A percentile compares a stretch with the other conserved stretches of the same genome.
phyloP scores from a whole-genome alignment of 2,888 invertebrate species.

The Pocota personata region DNA sequence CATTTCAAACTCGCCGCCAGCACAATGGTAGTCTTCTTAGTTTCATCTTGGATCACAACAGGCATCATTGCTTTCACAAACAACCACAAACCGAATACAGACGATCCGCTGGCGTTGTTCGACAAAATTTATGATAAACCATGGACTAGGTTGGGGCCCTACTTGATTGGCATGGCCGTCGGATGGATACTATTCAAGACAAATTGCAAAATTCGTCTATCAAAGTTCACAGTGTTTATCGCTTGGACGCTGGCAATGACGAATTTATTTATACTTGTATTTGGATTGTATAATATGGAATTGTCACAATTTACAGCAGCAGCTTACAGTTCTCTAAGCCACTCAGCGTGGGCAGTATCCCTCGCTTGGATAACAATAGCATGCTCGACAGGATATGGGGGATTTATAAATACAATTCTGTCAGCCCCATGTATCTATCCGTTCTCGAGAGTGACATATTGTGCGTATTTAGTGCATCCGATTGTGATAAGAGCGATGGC shows the following conservation, averaged over 20 bases:
- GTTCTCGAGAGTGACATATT: slow-evolving; percentile 93
- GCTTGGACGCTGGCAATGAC: slow-evolving; percentile 89
- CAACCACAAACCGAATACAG: slow-evolving; percentile 90
- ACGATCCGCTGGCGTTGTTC: slow-evolving; percentile 92
- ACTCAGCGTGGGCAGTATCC: slow-evolving; percentile 92
- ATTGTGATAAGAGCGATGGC: slow-evolving; percentile 91
- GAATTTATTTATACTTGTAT: slow-evolving; percentile 89
- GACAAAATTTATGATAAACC: slow-evolving; percentile 96
- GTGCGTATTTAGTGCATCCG: slow-evolving; percentile 93
- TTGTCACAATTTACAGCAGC: slow-evolving; percentile 88
- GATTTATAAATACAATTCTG: slow-evolving; percentile 89
- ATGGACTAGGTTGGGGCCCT: slow-evolving; percentile 93
- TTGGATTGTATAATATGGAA: slow-evolving; percentile 89
- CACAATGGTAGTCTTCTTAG: slow-evolving; percentile 86
- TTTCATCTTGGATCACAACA: slow-evolving; percentile 91
- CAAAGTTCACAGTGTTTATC: slow-evolving; percentile 86
- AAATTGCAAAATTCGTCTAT: slow-evolving; percentile 90
- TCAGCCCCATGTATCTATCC: slow-evolving; percentile 91
- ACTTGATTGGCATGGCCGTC: slow-evolving; percentile 92
- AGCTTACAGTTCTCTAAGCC: slow-evolving; percentile 91
- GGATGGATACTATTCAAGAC: slow-evolving; percentile 93
- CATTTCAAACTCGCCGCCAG: slow-evolving; percentile 91
- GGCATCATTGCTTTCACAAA: slow-evolving; percentile 91
- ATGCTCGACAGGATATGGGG: slow-evolving; percentile 93
- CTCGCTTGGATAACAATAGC: slow-evolving; percentile 93